These are phyloP conservation scores for Agrochola macilenta DNA, from an alignment of 2,888 invertebrate genomes.

Conservation along the genomic window DNA sequence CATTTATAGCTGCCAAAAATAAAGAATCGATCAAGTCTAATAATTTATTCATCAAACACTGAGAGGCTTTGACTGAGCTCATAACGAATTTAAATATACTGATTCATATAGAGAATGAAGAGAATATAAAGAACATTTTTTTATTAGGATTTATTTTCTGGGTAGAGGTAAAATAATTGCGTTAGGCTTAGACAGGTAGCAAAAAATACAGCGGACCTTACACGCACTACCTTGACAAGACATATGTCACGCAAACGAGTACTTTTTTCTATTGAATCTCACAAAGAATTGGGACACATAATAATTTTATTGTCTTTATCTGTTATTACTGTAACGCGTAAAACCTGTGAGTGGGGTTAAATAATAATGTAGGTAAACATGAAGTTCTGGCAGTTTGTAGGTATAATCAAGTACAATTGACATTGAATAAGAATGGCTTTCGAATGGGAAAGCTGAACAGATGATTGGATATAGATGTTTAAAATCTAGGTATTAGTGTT, in stretches of 20 bases:
- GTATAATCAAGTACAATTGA: neutral
- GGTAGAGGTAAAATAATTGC: neutral
- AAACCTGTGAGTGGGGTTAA: neutral
- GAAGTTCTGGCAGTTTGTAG: neutral
- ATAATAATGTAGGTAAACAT: neutral
- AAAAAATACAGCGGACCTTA: neutral
- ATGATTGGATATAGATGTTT: neutral
- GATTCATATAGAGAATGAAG: neutral
- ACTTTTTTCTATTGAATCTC: neutral
- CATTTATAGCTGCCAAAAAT: neutral
- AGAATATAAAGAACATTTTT: neutral
- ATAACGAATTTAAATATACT: constrained; percentile 35
- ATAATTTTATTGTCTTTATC: neutral
- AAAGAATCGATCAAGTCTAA: constrained; percentile 7
- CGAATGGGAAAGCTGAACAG: neutral
- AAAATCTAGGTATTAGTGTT: neutral
- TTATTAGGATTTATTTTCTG: neutral
- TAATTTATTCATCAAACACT: constrained; percentile 48
- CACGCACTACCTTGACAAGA: neutral
- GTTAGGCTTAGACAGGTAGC: neutral
- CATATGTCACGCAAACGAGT: neutral
- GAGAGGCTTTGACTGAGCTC: constrained; percentile 31
- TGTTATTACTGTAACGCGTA: neutral
- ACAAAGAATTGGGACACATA: neutral
- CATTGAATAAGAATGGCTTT: neutral